Base-by-base conservation (phyloP, 1,140 invertebrate genomes). In the Brachionus paranguensis region DNA sequence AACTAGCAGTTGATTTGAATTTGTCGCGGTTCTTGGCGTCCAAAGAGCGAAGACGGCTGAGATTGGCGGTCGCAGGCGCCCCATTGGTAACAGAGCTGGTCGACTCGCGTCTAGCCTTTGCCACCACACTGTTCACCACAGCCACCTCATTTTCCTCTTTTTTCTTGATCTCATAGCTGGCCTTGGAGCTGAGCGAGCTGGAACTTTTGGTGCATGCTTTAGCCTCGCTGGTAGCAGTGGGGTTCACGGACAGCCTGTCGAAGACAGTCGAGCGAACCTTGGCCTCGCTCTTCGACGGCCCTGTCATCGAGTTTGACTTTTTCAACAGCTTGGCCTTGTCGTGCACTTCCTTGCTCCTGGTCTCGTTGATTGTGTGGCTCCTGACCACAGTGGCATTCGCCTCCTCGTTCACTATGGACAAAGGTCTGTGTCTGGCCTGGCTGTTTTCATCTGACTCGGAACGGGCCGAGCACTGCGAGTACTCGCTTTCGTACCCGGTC, bases 121-220 rank as follows among this genome's bases (percentile, higher is more conserved):
- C 43, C 24, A 76, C 72, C 24, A 24, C 17, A 76, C 72, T 76
- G 27, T 24, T 76, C 20, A 76, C 72, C 20, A 76, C 45, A 27
- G 72, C 72, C 17, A 76, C 50, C 11, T 76, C 72, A 33, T 76
- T 76, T 76, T 76, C 72, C 27, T 76, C 72, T 50, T 76, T 76
- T 76, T 76, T 76, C 29, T 76, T 76, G n/a, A 76, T 76, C 11
- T 76, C 72, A 76, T 76, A 76, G 43, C 11, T 76, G 33, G 41
- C 11, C 47, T 76, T 37, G 43, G 27, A 29, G 8, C 17, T 72
- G 4, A 41, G 14, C n/a, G 33, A 11, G 33, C 33, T 37, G 12
- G 33, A 41, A 17, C 41, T 72, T 45, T 72, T 72, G 10, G 33
- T 33, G 7, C 27, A 68, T 1, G 33, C 27, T 24, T 72, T 72